Conservation (phyloP, 2,888 invertebrate species). For the Drosophila stalkeri region DNA sequence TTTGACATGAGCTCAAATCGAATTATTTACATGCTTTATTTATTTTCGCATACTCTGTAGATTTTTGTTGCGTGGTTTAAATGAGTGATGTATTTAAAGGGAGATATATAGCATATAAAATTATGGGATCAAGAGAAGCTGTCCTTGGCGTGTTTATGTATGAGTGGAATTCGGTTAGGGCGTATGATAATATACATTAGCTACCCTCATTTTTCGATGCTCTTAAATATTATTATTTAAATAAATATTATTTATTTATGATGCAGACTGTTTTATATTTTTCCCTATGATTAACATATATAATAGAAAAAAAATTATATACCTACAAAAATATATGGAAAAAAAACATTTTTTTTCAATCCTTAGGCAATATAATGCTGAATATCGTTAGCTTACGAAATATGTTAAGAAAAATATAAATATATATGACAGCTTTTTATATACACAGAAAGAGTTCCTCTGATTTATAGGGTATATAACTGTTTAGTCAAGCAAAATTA, state of each 20-base stretch:
- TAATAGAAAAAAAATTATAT: too few relatives aligned
- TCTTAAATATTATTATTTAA: too few relatives aligned
- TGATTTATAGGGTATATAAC: neutral
- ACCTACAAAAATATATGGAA: too few relatives aligned
- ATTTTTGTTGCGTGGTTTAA: neutral
- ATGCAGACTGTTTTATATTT: too few relatives aligned
- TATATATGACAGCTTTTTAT: neutral
- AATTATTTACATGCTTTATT: constrained; percentile 1
- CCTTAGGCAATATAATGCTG: too few relatives aligned
- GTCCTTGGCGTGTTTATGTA: neutral
- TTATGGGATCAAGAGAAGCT: neutral
- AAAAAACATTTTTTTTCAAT: too few relatives aligned
- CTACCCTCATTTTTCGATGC: neutral
- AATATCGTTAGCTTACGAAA: too few relatives aligned
- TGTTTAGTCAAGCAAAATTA: neutral
- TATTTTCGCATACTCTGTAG: neutral
- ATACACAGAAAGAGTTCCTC: neutral
- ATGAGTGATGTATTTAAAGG: neutral
- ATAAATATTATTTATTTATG: too few relatives aligned
- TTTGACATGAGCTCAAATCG: constrained; percentile 10
- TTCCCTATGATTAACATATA: too few relatives aligned
- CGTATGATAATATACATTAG: neutral
- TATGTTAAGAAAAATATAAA: too few relatives aligned
- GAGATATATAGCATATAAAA: neutral
- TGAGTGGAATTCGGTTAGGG: too few relatives aligned